Conservation (phyloP, 2,888 invertebrate species). For the Scrobipalpa atriplicella region DNA sequence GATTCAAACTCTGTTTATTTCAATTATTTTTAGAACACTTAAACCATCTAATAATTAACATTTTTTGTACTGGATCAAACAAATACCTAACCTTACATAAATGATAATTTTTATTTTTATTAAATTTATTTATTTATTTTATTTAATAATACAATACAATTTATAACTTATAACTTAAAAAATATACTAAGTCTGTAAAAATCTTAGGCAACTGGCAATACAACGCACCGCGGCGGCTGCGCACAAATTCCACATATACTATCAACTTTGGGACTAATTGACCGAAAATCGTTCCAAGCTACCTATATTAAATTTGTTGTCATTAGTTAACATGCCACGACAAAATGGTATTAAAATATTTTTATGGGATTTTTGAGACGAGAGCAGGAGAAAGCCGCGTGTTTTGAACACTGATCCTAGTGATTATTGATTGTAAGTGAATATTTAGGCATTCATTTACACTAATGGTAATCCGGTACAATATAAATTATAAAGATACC, state of each 20-base stretch:
- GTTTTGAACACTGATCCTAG: slow-evolving; percentile 7
- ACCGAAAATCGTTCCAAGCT: slow-evolving; percentile 54
- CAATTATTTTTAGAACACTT: no score
- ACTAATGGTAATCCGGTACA: not conserved
- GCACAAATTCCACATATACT: slow-evolving; percentile 58
- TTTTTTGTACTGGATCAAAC: no score
- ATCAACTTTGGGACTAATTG: slow-evolving; percentile 61
- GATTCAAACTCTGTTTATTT: no score
- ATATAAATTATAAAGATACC: no score
- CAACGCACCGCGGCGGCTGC: slow-evolving; percentile 40
- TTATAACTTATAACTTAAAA: no score
- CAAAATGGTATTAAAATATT: slow-evolving; percentile 34
- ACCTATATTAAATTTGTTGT: slow-evolving; percentile 52
- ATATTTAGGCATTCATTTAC: not conserved
- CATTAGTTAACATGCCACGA: slow-evolving; percentile 54
- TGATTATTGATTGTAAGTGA: not conserved
- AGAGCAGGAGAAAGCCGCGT: slow-evolving; percentile 18
- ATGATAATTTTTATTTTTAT: no score
- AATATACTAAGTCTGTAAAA: not conserved
- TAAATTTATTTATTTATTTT: no score
- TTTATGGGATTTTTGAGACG: slow-evolving; percentile 32
- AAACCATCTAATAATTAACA: no score
- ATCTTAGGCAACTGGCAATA: slow-evolving; percentile 17
- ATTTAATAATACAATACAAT: no score
- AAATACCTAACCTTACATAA: no score